Evolutionary conservation across 2,113 vertebrate genomes (phyloP).

Genomic region (Lota lota): DNA sequence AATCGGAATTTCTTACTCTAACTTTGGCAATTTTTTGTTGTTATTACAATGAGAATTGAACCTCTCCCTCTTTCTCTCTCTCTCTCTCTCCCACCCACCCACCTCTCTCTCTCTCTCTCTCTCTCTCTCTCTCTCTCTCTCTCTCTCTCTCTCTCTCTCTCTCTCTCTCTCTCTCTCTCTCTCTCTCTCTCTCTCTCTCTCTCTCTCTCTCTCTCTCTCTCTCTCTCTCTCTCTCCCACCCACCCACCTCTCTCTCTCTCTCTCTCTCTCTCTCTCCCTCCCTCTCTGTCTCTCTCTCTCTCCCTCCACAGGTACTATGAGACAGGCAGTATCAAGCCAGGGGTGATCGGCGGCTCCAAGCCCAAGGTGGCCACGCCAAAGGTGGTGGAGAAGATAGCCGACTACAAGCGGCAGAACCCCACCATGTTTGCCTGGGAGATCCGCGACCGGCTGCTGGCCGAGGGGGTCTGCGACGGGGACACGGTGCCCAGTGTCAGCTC

Average conservation of each 20-base stretch:
- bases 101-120: background rate
- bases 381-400: slow-evolving; percentile 89
- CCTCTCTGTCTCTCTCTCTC: background rate
- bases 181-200: background rate
- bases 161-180: background rate
- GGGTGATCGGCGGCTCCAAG: slow-evolving; percentile 87
- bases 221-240: background rate
- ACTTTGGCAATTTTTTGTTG: no score
- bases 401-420: slow-evolving; percentile 89
- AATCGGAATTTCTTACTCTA: no score
- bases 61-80: background rate
- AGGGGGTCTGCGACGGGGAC: slow-evolving; percentile 85
- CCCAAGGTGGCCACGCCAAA: slow-evolving; percentile 90
- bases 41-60: no score
- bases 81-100: background rate
- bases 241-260: background rate
- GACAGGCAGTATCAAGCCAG: slow-evolving; percentile 88
- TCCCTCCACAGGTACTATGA: slow-evolving; percentile 79
- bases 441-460: slow-evolving; percentile 82
- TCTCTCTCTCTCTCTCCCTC: background rate
- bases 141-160: background rate
- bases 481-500: slow-evolving; percentile 91
- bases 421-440: slow-evolving; percentile 95
- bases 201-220: background rate
- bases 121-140: background rate